Conservation (phyloP, 2,797 vertebrate species). For the Syngnathus acus region DNA sequence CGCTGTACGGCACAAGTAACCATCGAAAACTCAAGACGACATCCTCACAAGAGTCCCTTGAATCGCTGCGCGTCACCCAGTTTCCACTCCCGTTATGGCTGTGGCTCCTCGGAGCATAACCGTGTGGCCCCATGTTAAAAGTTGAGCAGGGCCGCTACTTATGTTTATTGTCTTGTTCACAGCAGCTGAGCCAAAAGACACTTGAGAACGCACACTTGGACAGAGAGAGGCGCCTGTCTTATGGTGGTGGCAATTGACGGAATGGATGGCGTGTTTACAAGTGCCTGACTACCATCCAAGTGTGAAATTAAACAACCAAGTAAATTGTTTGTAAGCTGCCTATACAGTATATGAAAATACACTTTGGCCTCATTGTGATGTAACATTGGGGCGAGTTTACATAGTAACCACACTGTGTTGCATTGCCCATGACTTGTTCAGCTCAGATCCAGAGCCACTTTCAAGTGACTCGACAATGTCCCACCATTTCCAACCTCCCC, state of each 20-base stretch:
- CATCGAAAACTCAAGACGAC: constrained; percentile 42
- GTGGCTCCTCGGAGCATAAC: constrained; percentile 33
- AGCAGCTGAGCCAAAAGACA: constrained; percentile 46
- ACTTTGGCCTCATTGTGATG: not conserved
- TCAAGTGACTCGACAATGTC: not conserved
- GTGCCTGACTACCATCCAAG: not conserved
- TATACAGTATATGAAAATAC: not conserved
- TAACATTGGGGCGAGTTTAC: not conserved
- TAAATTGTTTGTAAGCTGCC: not conserved
- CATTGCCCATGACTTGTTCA: not conserved
- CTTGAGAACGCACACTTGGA: constrained; percentile 40
- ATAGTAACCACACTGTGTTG: not conserved
- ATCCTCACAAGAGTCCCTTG: constrained; percentile 64
- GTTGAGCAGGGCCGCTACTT: constrained; percentile 51
- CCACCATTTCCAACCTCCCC: too few species aligned
- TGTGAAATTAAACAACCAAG: not conserved
- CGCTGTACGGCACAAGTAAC: constrained; percentile 37
- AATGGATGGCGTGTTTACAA: not conserved
- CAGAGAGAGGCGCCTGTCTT: not conserved
- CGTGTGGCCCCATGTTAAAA: constrained; percentile 54
- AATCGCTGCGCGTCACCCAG: constrained; percentile 55
- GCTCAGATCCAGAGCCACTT: not conserved
- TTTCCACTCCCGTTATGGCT: constrained; percentile 78
- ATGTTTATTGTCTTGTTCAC: constrained; percentile 61
- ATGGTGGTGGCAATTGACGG: not conserved